Conservation (phyloP, 2,888 invertebrate species). For the Labia minor region DNA sequence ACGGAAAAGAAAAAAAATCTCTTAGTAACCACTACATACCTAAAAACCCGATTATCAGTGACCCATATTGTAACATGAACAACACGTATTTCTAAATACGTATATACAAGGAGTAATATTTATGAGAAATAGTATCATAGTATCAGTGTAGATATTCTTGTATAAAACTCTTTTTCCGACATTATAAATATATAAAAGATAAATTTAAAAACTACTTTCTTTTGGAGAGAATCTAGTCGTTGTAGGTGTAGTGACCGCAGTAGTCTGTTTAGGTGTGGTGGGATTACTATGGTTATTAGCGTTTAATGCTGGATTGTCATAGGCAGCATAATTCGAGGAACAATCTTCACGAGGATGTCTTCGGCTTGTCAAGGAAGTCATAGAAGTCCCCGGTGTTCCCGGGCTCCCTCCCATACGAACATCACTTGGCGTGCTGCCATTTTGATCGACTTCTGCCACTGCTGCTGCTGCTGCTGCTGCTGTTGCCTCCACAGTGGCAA, state of each 20-base stretch:
- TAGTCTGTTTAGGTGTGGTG: background rate
- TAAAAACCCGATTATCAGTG: too few species aligned
- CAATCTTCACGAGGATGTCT: background rate
- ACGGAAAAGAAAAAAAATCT: too few species aligned
- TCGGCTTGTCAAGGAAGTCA: background rate
- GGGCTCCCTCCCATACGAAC: background rate
- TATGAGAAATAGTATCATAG: too few species aligned
- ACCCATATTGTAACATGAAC: too few species aligned
- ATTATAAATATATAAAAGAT: too few species aligned
- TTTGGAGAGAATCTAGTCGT: background rate
- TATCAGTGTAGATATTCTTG: too few species aligned
- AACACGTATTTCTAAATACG: too few species aligned
- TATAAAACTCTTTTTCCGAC: too few species aligned
- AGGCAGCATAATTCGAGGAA: background rate
- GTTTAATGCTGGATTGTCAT: background rate
- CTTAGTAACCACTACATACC: too few species aligned
- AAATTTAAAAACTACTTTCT: background rate
- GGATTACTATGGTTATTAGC: background rate
- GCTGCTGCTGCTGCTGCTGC: background rate
- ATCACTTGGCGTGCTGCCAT: background rate
- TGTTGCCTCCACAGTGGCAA: background rate
- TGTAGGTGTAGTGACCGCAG: background rate
- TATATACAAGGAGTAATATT: too few species aligned
- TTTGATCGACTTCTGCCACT: background rate
- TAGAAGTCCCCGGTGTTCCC: background rate